These are phyloP conservation scores for Galerucella pusilla DNA, from an alignment of 2,888 invertebrate genomes.

Conservation along the genomic window DNA sequence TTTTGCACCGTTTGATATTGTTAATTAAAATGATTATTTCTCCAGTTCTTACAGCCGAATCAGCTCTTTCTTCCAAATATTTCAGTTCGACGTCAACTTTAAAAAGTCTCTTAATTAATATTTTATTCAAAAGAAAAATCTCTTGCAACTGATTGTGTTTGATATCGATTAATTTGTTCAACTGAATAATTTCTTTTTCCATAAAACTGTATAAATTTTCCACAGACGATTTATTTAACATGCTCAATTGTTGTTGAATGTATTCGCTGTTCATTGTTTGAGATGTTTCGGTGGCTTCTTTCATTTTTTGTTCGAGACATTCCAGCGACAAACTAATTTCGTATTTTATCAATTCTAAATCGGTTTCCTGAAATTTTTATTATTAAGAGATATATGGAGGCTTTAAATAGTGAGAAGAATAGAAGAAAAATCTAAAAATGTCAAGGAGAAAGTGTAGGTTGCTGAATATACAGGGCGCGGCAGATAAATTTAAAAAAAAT, in stretches of 20 bases:
- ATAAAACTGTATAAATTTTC: constrained; percentile 37
- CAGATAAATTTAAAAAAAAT: too few relatives aligned
- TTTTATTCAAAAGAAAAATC: constrained; percentile 49
- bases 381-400: background rate
- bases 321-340: constrained; percentile 22
- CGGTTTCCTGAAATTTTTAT: constrained; percentile 29
- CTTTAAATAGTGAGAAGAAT: background rate
- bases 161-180: constrained; percentile 43
- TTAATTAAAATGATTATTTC: constrained; percentile 3
- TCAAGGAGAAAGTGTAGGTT: too few relatives aligned
- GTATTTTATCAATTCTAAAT: constrained; percentile 32
- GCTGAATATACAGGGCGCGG: too few relatives aligned
- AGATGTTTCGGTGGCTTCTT: constrained; percentile 7
- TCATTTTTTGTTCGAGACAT: constrained; percentile 15
- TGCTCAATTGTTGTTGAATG: constrained; percentile 21
- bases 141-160: constrained; percentile 49
- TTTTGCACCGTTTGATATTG: background rate
- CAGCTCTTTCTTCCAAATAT: constrained; percentile 44
- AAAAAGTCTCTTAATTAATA: constrained; percentile 46
- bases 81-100: constrained; percentile 44
- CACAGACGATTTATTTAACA: constrained; percentile 15
- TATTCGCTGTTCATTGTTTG: background rate
- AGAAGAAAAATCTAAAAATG: background rate
- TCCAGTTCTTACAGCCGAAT: constrained; percentile 45
- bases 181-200: constrained; percentile 39